Percentiles rank a stretch among this genome's conserved stretches.
phyloP scores from a whole-genome alignment of 1,140 invertebrate genomes.

The Nebria ingens region DNA sequence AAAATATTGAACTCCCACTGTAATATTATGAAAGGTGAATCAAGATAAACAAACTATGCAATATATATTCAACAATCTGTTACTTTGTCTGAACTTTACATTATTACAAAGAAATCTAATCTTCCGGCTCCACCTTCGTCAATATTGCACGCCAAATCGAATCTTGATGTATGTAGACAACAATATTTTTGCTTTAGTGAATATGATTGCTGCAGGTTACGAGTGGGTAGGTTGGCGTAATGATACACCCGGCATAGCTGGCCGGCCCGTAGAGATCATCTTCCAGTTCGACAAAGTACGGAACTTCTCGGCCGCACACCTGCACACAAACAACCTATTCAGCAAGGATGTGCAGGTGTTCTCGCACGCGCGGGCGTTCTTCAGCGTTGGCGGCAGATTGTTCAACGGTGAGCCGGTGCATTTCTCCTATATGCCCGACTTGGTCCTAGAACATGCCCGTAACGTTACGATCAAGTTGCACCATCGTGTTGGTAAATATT shows the following conservation, averaged over 20 bases:
- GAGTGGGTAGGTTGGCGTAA: slow-evolving; percentile 80
- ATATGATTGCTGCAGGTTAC: slow-evolving; percentile 51
- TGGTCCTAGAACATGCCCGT: slow-evolving; percentile 67
- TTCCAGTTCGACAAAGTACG: slow-evolving; percentile 66
- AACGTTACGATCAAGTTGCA: slow-evolving; percentile 75
- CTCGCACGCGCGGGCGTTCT: slow-evolving; percentile 55
- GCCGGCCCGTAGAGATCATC: slow-evolving; percentile 50
- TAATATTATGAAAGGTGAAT: no score
- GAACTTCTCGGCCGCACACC: slow-evolving; percentile 62
- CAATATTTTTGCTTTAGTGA: no score
- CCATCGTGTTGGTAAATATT: slow-evolving; percentile 60
- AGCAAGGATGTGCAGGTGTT: slow-evolving; percentile 60
- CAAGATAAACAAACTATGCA: no score
- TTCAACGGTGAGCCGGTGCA: slow-evolving; percentile 53
- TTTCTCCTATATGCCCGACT: slow-evolving; percentile 71
- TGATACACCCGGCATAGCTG: slow-evolving; percentile 44
- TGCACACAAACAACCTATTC: slow-evolving; percentile 59
- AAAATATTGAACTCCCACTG: no score
- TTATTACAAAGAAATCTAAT: no score
- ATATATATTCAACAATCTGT: no score
- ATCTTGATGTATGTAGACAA: no score
- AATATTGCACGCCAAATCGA: no score
- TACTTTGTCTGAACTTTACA: no score
- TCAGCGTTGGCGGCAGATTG: slow-evolving; percentile 56
- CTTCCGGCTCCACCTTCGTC: no score